Conservation (phyloP, 2,888 invertebrate species). For the Megastigmus dorsalis region DNA sequence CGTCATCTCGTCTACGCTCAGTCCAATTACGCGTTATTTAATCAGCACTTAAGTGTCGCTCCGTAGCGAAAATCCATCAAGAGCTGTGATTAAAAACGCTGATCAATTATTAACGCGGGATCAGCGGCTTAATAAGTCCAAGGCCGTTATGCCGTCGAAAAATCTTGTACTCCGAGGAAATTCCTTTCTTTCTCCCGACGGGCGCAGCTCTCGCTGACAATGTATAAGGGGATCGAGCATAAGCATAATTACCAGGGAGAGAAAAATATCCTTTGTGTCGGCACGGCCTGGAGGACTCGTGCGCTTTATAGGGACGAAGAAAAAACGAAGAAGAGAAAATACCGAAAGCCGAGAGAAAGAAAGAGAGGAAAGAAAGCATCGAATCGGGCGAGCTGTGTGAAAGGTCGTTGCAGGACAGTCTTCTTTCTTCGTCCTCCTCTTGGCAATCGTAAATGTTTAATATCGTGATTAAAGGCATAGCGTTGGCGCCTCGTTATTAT, state of each 20-base stretch:
- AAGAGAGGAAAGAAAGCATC: neutral
- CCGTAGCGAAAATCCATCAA: slow-evolving; percentile 7
- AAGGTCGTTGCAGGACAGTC: slow-evolving; percentile 42
- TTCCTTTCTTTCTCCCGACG: neutral
- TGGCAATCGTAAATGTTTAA: slow-evolving; percentile 74
- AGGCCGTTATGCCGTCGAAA: too few species aligned
- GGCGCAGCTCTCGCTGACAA: slow-evolving; percentile 34
- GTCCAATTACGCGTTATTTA: slow-evolving; percentile 53
- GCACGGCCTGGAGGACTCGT: neutral
- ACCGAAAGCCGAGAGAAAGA: neutral
- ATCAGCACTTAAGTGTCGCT: slow-evolving; percentile 47
- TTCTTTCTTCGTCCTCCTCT: slow-evolving; percentile 57
- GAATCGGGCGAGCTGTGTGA: slow-evolving; percentile 21
- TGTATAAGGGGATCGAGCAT: slow-evolving; percentile 45
- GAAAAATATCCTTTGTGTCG: slow-evolving; percentile 50
- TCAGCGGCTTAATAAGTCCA: slow-evolving; percentile 43
- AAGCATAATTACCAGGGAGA: slow-evolving; percentile 52
- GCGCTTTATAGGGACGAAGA: too few species aligned
- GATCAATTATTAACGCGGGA: slow-evolving; percentile 54
- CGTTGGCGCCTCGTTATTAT: slow-evolving; percentile 74
- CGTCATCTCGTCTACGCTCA: slow-evolving; percentile 5
- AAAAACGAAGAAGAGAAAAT: too few species aligned
- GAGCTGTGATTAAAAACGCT: slow-evolving; percentile 52
- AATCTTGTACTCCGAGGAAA: slow-evolving; percentile 41
- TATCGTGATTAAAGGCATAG: slow-evolving; percentile 73